phyloP scores from a whole-genome alignment of 2,113 vertebrate genomes.

The Thalassoma bifasciatum region DNA sequence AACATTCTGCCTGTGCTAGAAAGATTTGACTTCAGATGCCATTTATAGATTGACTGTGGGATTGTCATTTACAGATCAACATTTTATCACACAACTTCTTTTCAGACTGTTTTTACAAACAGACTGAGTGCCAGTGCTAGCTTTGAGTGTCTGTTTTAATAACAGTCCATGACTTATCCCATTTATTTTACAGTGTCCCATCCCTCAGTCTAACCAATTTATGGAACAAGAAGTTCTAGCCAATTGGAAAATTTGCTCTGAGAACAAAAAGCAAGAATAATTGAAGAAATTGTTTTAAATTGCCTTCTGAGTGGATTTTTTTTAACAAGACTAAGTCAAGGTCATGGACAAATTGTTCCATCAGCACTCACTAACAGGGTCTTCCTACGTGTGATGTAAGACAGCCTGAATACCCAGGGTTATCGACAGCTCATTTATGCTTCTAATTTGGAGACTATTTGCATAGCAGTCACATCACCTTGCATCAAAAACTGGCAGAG shows the following conservation, averaged over 20 bases:
- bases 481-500: constrained; percentile 47
- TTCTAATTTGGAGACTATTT: constrained; percentile 50
- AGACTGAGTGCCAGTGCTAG: neutral
- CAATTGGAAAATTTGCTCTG: constrained; percentile 57
- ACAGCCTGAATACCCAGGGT: constrained; percentile 50
- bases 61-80: constrained; percentile 21
- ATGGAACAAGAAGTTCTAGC: constrained; percentile 32
- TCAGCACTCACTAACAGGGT: constrained; percentile 31
- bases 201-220: constrained; percentile 13
- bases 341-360: constrained; percentile 62
- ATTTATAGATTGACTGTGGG: constrained; percentile 6
- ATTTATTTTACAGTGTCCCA: constrained; percentile 55
- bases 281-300: constrained; percentile 66
- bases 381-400: constrained; percentile 47
- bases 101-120: constrained; percentile 12
- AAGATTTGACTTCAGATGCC: constrained; percentile 27
- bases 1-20: constrained; percentile 6
- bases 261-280: constrained; percentile 48
- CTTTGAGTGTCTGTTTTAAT: constrained; percentile 30
- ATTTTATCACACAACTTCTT: constrained; percentile 25
- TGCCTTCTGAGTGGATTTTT: constrained; percentile 52
- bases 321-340: constrained; percentile 70
- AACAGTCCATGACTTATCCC: constrained; percentile 44
- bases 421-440: constrained; percentile 55
- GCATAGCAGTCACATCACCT: constrained; percentile 50